Evolutionary conservation across 2,888 invertebrate genomes (phyloP).

Genomic region (Coenonympha arcania): DNA sequence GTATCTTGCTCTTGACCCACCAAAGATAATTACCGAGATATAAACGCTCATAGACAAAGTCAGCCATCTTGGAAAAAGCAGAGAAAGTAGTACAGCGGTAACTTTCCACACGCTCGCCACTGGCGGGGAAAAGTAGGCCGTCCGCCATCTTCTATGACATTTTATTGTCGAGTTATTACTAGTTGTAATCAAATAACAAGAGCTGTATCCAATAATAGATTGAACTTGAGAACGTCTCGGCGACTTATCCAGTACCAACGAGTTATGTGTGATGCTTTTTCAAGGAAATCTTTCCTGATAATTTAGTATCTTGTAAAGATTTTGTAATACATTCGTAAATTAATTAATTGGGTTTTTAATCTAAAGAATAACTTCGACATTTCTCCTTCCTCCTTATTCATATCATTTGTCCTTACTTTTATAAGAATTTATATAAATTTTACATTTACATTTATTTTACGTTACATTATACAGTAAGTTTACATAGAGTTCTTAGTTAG

Average conservation of each 20-base stretch:
- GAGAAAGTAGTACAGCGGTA: slow-evolving; percentile 73
- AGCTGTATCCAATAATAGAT: background rate
- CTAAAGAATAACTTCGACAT: too few species aligned
- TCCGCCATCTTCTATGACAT: slow-evolving; percentile 64
- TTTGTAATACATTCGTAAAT: too few species aligned
- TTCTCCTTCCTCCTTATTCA: background rate
- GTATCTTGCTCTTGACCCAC: slow-evolving; percentile 54
- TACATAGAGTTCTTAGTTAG: slow-evolving; percentile 34
- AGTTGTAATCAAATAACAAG: slow-evolving; percentile 12
- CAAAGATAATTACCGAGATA: slow-evolving; percentile 30
- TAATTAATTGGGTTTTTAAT: too few species aligned
- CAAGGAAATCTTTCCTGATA: too few species aligned
- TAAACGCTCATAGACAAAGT: slow-evolving; percentile 47
- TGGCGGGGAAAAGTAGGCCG: slow-evolving; percentile 70
- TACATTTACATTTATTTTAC: too few species aligned
- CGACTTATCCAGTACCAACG: too few species aligned
- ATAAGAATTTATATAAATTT: background rate
- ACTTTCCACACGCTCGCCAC: slow-evolving; percentile 68
- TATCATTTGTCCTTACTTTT: background rate
- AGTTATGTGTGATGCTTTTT: too few species aligned
- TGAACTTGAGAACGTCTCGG: background rate
- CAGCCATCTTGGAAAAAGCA: slow-evolving; percentile 72
- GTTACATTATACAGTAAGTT: background rate
- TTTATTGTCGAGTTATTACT: slow-evolving; percentile 34
- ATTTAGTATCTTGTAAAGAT: too few species aligned